Percentiles rank a stretch among this genome's conserved stretches.
Evolutionary conservation across 2,888 invertebrate genomes (phyloP).

Genomic region (Hetaerina titia): DNA sequence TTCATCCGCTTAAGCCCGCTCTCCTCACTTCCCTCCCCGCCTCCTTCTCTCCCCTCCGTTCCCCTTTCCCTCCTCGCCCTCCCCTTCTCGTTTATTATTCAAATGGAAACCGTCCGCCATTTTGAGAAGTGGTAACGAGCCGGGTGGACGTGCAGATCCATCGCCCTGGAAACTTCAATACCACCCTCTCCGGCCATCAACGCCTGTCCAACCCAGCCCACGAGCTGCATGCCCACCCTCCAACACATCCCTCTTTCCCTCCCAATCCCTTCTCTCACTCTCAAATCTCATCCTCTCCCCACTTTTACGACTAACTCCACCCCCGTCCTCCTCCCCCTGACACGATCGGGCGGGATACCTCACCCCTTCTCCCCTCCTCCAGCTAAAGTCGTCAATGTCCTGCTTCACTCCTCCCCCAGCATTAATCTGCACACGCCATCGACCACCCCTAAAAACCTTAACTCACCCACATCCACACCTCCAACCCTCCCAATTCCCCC

Average conservation of each 20-base stretch:
- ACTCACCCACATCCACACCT: background rate
- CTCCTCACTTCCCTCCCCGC: background rate
- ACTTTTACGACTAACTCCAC: background rate
- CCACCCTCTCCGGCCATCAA: conserved; percentile 54
- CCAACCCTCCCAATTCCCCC: background rate
- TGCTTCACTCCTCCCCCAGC: background rate
- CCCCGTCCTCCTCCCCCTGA: background rate
- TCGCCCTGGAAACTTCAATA: conserved; percentile 64
- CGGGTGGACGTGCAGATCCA: conserved; percentile 62
- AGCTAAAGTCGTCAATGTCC: background rate
- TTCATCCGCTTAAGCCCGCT: background rate
- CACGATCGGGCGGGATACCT: background rate
- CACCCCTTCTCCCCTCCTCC: background rate
- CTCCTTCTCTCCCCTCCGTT: background rate
- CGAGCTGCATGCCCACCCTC: background rate
- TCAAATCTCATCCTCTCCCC: background rate
- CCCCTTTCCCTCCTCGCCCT: background rate
- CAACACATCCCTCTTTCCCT: background rate
- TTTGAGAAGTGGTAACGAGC: conserved; percentile 64
- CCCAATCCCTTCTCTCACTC: background rate
- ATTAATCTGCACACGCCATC: conserved; percentile 22
- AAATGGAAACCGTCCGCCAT: conserved; percentile 63
- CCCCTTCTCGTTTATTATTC: conserved; percentile 58
- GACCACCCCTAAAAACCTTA: background rate
- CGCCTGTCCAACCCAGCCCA: conserved; percentile 49